Evolutionary conservation across 2,797 vertebrate species (phyloP).

Genomic region (Pipistrellus kuhlii): DNA sequence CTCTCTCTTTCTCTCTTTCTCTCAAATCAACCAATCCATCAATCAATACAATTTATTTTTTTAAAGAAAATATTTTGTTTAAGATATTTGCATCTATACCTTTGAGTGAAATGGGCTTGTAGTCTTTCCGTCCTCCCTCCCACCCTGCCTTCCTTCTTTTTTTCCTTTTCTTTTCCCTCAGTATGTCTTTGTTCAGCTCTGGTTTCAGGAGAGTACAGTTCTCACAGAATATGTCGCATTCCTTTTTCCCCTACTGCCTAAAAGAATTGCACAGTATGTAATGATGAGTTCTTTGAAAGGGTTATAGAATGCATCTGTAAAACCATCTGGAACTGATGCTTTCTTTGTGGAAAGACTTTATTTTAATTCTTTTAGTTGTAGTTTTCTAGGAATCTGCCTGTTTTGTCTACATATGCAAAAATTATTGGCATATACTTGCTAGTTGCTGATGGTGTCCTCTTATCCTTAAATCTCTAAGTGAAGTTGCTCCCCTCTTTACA

Average conservation of each 20-base stretch:
- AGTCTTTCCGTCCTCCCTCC: neutral
- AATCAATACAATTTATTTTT: neutral
- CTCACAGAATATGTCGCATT: neutral
- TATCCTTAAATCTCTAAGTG: neutral
- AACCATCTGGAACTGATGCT: neutral
- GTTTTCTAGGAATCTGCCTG: neutral
- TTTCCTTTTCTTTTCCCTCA: neutral
- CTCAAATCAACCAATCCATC: neutral
- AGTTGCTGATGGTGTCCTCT: neutral
- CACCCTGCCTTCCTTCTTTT: no score
- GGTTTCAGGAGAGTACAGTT: neutral
- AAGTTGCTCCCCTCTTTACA: neutral
- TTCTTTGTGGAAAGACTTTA: neutral
- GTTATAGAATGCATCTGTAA: neutral
- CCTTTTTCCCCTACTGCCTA: neutral
- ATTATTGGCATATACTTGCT: neutral
- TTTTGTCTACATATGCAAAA: conserved; percentile 32
- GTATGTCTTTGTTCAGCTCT: neutral
- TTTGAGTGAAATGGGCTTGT: neutral
- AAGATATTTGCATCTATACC: neutral
- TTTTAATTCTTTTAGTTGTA: neutral
- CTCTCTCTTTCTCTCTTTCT: neutral
- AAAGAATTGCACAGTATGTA: neutral
- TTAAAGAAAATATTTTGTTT: neutral
- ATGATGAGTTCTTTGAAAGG: neutral